Evolutionary conservation across 2,113 vertebrate species (phyloP).

Genomic region (Melospiza melodia): DNA sequence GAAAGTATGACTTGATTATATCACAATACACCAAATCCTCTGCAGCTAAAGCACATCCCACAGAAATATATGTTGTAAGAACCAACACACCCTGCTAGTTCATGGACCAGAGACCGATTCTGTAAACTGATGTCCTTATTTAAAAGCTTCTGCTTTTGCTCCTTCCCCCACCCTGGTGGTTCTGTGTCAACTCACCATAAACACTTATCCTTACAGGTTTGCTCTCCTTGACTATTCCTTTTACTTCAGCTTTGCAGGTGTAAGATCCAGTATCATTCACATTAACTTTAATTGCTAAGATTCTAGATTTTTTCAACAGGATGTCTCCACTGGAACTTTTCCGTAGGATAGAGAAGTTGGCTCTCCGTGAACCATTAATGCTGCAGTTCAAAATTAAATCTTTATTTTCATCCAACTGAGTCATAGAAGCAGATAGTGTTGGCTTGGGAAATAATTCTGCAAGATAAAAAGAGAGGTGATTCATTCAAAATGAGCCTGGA

Average conservation of each 20-base stretch:
- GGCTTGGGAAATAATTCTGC: slow-evolving; percentile 67
- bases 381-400: slow-evolving; percentile 8
- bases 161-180: rapidly evolving
- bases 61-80: neutral
- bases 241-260: slow-evolving; percentile 57
- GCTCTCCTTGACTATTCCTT: slow-evolving; percentile 68
- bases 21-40: neutral
- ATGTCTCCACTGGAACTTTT: neutral
- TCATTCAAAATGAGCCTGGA: neutral
- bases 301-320: neutral
- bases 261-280: slow-evolving; percentile 61
- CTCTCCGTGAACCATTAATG: neutral
- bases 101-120: neutral
- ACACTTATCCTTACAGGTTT: slow-evolving; percentile 35
- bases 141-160: neutral
- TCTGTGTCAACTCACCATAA: slow-evolving; percentile 63
- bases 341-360: slow-evolving; percentile 38
- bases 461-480: neutral
- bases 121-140: neutral
- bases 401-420: slow-evolving; percentile 46
- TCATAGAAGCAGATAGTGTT: neutral
- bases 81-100: neutral
- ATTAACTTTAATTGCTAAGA: neutral
- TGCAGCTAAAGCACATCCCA: neutral
- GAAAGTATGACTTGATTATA: neutral